A percentile compares a stretch with the other conserved stretches of the same genome.
Evolutionary conservation across 1,140 invertebrate species (phyloP).

Genomic region (Daktulosphaira vitifoliae): DNA sequence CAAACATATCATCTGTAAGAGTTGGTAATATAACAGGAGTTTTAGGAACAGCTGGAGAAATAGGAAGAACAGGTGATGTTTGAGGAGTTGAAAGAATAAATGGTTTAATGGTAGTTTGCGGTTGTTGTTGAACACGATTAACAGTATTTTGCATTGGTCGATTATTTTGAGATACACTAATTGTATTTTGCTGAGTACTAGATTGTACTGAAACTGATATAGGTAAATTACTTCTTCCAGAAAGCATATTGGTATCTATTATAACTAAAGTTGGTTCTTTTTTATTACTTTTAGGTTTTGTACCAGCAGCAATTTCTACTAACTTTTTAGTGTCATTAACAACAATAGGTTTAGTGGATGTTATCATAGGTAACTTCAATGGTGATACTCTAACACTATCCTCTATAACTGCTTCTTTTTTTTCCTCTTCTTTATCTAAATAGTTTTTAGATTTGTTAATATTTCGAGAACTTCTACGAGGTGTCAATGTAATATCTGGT

Average conservation of each 20-base stretch:
- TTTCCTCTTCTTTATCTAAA: constrained; percentile 51
- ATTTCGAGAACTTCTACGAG: constrained; percentile 54
- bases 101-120: constrained; percentile 35
- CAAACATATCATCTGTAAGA: constrained; percentile 80
- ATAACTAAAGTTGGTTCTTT: constrained; percentile 69
- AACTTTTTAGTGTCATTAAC: constrained; percentile 64
- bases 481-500: constrained; percentile 45
- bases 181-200: background rate
- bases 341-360: constrained; percentile 54
- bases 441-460: constrained; percentile 55
- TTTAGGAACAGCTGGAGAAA: constrained; percentile 38
- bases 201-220: constrained; percentile 43
- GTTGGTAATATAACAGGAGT: constrained; percentile 57
- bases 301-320: constrained; percentile 57
- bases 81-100: constrained; percentile 40
- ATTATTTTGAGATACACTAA: constrained; percentile 42
- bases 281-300: constrained; percentile 51
- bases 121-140: constrained; percentile 35
- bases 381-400: constrained; percentile 50
- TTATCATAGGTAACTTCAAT: constrained; percentile 56
- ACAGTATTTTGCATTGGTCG: constrained; percentile 12
- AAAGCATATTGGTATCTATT: constrained; percentile 65
- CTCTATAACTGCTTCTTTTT: constrained; percentile 39
- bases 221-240: constrained; percentile 54
- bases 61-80: constrained; percentile 36